A percentile compares a stretch with the other conserved stretches of the same genome.
phyloP scores from a whole-genome alignment of 2,888 invertebrate species.

The Luffia ferchaultella region DNA sequence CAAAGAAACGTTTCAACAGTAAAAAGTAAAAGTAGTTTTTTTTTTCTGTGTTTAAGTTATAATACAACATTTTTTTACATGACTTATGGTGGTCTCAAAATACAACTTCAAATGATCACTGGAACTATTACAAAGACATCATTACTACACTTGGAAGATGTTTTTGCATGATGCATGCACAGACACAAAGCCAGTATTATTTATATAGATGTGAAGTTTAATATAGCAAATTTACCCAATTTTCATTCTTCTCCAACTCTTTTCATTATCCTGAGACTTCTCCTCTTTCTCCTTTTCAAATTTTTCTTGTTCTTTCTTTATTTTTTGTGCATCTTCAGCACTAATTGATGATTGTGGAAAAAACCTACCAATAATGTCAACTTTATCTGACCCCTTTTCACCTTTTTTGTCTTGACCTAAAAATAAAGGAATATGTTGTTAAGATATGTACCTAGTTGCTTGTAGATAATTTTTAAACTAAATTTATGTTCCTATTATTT shows the following conservation, averaged over 20 bases:
- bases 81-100: too few species aligned
- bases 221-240: slow-evolving; percentile 53
- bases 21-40: too few species aligned
- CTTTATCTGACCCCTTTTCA: slow-evolving; percentile 29
- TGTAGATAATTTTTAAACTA: too few species aligned
- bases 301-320: slow-evolving; percentile 61
- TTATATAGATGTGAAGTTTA: neutral
- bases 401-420: slow-evolving; percentile 31
- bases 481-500: too few species aligned
- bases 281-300: slow-evolving; percentile 64
- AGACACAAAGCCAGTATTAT: too few species aligned
- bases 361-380: slow-evolving; percentile 61
- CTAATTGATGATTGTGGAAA: slow-evolving; percentile 61
- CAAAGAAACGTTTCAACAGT: too few species aligned
- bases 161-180: too few species aligned
- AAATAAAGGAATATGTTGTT: too few species aligned
- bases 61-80: too few species aligned
- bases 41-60: too few species aligned
- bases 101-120: neutral
- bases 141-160: too few species aligned
- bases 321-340: slow-evolving; percentile 47
- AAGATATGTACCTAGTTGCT: too few species aligned
- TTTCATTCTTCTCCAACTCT: slow-evolving; percentile 78
- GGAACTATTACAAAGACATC: neutral
- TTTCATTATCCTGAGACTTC: slow-evolving; percentile 69